Base-by-base conservation (phyloP, 2,888 invertebrate species). In the Apamea sordens region DNA sequence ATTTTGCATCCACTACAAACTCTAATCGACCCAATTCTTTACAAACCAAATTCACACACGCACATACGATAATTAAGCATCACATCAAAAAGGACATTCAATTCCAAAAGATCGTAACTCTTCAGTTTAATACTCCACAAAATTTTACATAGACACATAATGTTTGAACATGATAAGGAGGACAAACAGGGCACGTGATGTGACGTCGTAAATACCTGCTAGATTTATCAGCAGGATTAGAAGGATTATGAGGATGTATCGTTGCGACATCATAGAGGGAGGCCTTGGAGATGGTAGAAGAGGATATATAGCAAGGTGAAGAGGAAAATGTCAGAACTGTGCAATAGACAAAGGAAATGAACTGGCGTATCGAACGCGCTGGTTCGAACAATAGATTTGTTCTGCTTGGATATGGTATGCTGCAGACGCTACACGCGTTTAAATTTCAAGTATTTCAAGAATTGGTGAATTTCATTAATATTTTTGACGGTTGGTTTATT, bases 221-320 rank as follows among this genome's bases (percentile, higher is more conserved):
- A 85, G 83, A 88, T 89, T 84, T 89, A 88, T 89, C 87, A 87
- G 71, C 63, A 70, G 83, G 86, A 87, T 88, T 88, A 88, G 11
- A 44, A 56, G 79, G 88, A 89, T 89, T 86, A 89, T 44, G 70
- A 72, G 78, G 89, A 86, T 83, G 78, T 74, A 80, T 76, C 72
- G 88, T 83, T 83, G 74, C 77, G 77, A 82, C 85, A 79, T 82
- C 56, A 80, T 77, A 81, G 59, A 76, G 79, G 76, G 78, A 74
- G 24, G 74, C 73, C 71, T 86, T 84, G 63, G 41, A 69, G 73
- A 7, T 41, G 13, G 65, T 15, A 65, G 77, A 71, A 71, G 64
- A 56, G 18, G 73, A 70, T 50, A 15, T 70, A 44, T 56, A n/a
- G 11, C 50, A n/a, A 56, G 71, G n/a, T 41, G 41, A 64, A 18